Base-by-base conservation (phyloP, 1,140 invertebrate genomes). In the Physella acuta region DNA sequence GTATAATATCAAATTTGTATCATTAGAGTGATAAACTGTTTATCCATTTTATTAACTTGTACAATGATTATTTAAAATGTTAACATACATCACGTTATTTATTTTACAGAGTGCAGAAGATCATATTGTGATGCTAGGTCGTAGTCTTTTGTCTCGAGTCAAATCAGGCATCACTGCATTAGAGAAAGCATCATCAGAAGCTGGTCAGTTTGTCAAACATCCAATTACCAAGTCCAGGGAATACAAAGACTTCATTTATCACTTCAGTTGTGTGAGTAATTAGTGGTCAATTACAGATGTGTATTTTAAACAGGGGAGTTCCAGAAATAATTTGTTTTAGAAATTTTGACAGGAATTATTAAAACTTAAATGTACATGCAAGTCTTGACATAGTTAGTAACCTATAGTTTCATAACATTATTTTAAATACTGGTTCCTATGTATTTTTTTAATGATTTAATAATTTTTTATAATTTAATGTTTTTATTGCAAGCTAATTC, bases 141-240 rank as follows among this genome's bases (percentile, higher is more conserved):
- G 64, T 33, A 55, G 30, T 3, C 26, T 67, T 28, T n/a, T 52
- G 24, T 20, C 4, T 14, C 51, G 30, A 56, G 26, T 67, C n/a
- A 67, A 31, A 36, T 55, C 51, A 14, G 64, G 64, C 2, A 20
- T 67, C 2, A 28, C 51, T 5, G 26, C 64, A 34, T 36, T 67
- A n/a, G 64, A 67, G 20, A 67, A 56, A 34, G 64, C 53, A 26
- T 67, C 51, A 14, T 11, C 4, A 37, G 51, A 55, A 37, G 51
- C 36, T 39, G 64, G 64, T 37, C 51, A 67, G 53, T 67, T 67
- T 67, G 36, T 37, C 16, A 67, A 52, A n/a, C 51, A 67, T 53
- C 64, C 64, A 56, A 56, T 67, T n/a, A 39, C 51, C 31, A 67
- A 56, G 33, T 55, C 64, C 33, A 24, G 56, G 24, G 64, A 67